Conservation (phyloP, 2,113 vertebrate species). For the Prunella fulvescens region DNA sequence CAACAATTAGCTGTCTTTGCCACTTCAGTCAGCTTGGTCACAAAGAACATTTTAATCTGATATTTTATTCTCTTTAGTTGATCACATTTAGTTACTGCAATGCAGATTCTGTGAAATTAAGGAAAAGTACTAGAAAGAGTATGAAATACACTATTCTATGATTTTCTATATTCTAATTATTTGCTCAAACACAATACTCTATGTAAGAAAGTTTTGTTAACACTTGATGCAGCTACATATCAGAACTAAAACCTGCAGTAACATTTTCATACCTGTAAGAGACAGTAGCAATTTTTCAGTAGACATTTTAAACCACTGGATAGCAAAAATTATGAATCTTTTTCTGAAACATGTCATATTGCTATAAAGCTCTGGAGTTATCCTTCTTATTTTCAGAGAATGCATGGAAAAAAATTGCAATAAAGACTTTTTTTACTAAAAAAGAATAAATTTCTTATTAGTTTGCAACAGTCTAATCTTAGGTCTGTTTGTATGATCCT, state of each 20-base stretch:
- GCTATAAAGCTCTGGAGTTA: background rate
- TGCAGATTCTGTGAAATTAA: background rate
- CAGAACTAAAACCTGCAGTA: background rate
- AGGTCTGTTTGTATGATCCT: background rate
- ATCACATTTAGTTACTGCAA: background rate
- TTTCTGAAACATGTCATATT: background rate
- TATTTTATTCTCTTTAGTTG: background rate
- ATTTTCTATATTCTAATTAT: background rate
- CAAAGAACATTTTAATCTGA: background rate
- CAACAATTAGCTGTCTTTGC: background rate
- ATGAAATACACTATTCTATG: background rate
- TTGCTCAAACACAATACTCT: background rate
- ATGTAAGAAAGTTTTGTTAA: background rate
- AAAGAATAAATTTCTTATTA: background rate
- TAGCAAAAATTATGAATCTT: background rate
- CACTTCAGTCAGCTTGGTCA: background rate
- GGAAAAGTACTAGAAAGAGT: background rate
- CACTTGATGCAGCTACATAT: background rate
- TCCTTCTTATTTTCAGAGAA: background rate
- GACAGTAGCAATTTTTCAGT: background rate
- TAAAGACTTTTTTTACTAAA: background rate
- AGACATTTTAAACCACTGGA: background rate
- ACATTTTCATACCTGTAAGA: background rate
- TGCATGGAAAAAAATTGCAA: background rate
- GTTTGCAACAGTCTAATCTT: background rate